Conservation (phyloP, 2,113 vertebrate species). For the Ochotona curzoniae region DNA sequence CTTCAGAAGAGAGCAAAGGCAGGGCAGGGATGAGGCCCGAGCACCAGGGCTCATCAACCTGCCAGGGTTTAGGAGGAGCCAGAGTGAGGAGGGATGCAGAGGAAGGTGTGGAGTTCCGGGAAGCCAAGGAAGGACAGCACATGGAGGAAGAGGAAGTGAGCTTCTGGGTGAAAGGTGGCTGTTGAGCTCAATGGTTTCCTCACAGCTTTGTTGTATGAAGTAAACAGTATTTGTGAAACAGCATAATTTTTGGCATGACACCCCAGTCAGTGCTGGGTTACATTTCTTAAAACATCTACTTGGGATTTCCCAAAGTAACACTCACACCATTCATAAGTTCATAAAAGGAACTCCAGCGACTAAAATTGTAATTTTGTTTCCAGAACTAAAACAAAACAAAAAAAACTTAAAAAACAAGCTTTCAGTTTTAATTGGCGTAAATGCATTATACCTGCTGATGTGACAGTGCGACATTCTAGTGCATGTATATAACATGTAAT, state of each 20-base stretch:
- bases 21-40: not conserved
- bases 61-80: not conserved
- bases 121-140: not conserved
- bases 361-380: not conserved
- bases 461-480: too few species aligned
- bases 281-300: not conserved
- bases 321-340: not conserved
- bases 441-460: too few species aligned
- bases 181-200: not conserved
- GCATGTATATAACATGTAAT: too few species aligned
- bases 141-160: not conserved
- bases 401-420: too few species aligned
- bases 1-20: not conserved
- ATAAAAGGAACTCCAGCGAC: not conserved
- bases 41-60: not conserved
- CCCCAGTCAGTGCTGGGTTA: not conserved
- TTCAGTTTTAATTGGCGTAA: too few species aligned
- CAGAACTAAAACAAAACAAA: too few species aligned
- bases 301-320: slow-evolving; percentile 17
- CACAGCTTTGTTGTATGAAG: not conserved
- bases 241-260: not conserved
- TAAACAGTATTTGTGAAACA: not conserved
- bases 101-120: not conserved
- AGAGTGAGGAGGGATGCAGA: not conserved
- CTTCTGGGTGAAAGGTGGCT: not conserved